phyloP scores from a whole-genome alignment of 2,888 invertebrate species.

The Drosophila colorata region DNA sequence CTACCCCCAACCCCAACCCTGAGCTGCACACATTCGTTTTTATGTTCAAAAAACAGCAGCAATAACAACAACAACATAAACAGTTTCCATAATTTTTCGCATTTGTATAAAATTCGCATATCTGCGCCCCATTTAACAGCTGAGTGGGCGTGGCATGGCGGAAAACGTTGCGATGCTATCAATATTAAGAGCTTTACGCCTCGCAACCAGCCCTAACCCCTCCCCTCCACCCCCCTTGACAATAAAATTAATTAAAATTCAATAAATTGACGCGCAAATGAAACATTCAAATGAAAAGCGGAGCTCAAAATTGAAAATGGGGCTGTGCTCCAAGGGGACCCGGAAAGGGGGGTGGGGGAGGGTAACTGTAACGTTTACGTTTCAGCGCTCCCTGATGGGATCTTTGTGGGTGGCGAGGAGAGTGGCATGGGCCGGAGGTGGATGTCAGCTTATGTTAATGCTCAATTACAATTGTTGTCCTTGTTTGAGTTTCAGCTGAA shows the following conservation, averaged over 20 bases:
- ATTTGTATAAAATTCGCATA: slow-evolving; percentile 62
- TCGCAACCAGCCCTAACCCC: background rate
- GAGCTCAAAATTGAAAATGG: slow-evolving; percentile 9
- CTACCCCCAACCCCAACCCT: background rate
- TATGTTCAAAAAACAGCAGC: slow-evolving; percentile 25
- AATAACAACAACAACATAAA: background rate
- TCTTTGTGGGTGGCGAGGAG: background rate
- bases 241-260: slow-evolving; percentile 80
- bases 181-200: slow-evolving; percentile 65
- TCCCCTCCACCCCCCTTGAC: slow-evolving; percentile 19
- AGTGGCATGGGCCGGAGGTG: background rate
- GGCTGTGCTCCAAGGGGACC: background rate
- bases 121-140: slow-evolving; percentile 35
- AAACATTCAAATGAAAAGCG: slow-evolving; percentile 57
- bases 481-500: slow-evolving; percentile 71
- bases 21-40: slow-evolving; percentile 50
- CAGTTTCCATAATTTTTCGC: slow-evolving; percentile 65
- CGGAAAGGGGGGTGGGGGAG: background rate
- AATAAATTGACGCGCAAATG: slow-evolving; percentile 72
- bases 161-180: slow-evolving; percentile 46
- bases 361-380: slow-evolving; percentile 12
- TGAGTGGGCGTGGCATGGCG: slow-evolving; percentile 25
- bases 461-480: slow-evolving; percentile 77
- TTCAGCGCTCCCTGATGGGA: slow-evolving; percentile 22
- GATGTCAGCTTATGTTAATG: slow-evolving; percentile 73